Conservation (phyloP, 2,113 vertebrate species). For the Motacilla alba region DNA sequence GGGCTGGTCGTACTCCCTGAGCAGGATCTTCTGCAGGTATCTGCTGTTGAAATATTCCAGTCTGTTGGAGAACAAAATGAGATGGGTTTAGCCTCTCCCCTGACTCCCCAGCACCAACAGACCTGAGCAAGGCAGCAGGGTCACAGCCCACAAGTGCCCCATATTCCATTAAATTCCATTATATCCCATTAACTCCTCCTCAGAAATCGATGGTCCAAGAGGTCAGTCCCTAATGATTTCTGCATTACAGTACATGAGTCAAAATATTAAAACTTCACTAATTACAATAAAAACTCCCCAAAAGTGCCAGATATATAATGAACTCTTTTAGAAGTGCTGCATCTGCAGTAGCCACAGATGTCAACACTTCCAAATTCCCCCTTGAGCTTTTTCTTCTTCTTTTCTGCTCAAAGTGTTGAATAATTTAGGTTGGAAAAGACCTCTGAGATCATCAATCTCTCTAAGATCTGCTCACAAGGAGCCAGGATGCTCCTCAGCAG, state of each 20-base stretch:
- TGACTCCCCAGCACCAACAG: neutral
- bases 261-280: neutral
- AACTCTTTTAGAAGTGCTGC: neutral
- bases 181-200: neutral
- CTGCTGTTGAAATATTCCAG: conserved; percentile 83
- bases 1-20: conserved; percentile 76
- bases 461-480: neutral
- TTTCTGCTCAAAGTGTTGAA: neutral
- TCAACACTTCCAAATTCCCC: neutral
- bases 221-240: neutral
- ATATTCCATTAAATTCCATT: neutral
- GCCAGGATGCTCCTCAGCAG: neutral
- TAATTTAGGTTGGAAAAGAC: neutral
- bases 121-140: neutral
- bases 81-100: neutral
- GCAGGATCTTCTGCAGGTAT: conserved; percentile 80
- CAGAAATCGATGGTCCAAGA: neutral
- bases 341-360: neutral
- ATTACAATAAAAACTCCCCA: neutral
- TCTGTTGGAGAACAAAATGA: conserved; percentile 36
- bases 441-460: neutral
- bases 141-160: fast-evolving
- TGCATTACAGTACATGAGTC: neutral
- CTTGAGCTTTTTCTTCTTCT: neutral
- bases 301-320: neutral